These are phyloP conservation scores for Acanthococcus lagerstroemiae DNA, from an alignment of 2,888 invertebrate species.

Conservation along the genomic window DNA sequence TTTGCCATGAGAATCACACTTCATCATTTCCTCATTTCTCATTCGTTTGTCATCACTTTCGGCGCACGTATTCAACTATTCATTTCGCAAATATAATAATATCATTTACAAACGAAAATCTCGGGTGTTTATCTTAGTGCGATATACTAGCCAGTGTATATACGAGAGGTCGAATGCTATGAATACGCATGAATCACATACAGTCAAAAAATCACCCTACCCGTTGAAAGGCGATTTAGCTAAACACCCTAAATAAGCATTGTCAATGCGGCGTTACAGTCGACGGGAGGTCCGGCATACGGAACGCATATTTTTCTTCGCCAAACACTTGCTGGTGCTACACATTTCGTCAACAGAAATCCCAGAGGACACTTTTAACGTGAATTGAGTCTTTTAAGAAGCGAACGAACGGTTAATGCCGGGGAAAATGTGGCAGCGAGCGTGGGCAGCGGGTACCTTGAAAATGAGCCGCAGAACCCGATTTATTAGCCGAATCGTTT, in stretches of 20 bases:
- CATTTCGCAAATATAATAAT: no score
- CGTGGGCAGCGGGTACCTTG: no score
- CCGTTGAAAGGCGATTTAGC: constrained; percentile 24
- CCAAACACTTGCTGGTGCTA: not conserved
- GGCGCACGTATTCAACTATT: not conserved
- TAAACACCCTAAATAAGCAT: constrained; percentile 29
- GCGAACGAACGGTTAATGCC: no score
- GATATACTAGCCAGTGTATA: no score
- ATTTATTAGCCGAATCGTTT: no score
- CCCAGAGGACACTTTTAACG: constrained; percentile 15
- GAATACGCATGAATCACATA: not conserved
- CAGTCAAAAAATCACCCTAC: constrained; percentile 4
- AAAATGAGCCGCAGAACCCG: no score
- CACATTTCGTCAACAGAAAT: no score
- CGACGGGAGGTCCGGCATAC: constrained; percentile 10
- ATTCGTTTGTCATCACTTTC: not conserved
- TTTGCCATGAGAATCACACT: no score
- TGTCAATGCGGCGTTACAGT: constrained; percentile 20
- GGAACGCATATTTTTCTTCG: not conserved
- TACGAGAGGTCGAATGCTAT: not conserved
- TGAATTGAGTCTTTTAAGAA: constrained; percentile 16
- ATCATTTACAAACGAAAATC: no score
- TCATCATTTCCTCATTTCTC: not conserved
- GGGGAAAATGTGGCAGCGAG: no score
- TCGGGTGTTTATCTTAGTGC: no score